These are phyloP conservation scores for Cervus canadensis DNA, from an alignment of 2,113 vertebrate genomes.

Conservation along the genomic window DNA sequence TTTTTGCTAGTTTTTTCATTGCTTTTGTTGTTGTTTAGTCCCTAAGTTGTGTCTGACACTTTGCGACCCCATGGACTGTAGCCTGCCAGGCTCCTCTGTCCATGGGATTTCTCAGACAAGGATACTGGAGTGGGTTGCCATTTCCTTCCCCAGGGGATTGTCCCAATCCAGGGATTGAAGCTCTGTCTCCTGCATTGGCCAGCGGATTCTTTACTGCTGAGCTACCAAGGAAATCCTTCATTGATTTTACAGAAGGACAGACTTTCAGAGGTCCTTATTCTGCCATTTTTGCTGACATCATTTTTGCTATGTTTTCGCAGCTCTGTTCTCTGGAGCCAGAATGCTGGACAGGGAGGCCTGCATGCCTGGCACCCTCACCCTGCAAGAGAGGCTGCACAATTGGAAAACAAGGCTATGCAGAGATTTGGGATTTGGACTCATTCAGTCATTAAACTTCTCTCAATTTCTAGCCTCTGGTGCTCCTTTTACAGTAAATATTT, in stretches of 20 bases:
- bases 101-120: neutral
- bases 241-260: neutral
- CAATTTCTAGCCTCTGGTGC: neutral
- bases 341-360: neutral
- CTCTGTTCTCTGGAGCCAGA: neutral
- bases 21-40: neutral
- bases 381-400: neutral
- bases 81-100: neutral
- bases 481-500: neutral
- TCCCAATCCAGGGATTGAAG: neutral
- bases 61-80: neutral
- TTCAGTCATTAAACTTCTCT: neutral
- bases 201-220: neutral
- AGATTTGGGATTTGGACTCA: neutral
- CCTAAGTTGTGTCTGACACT: neutral
- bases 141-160: neutral
- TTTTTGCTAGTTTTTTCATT: neutral
- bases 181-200: neutral
- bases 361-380: rapidly evolving
- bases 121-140: neutral
- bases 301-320: neutral
- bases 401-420: neutral
- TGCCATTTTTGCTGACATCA: neutral
- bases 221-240: neutral
- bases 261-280: neutral